phyloP scores from a whole-genome alignment of 2,113 vertebrate genomes.

The Canis aureus region DNA sequence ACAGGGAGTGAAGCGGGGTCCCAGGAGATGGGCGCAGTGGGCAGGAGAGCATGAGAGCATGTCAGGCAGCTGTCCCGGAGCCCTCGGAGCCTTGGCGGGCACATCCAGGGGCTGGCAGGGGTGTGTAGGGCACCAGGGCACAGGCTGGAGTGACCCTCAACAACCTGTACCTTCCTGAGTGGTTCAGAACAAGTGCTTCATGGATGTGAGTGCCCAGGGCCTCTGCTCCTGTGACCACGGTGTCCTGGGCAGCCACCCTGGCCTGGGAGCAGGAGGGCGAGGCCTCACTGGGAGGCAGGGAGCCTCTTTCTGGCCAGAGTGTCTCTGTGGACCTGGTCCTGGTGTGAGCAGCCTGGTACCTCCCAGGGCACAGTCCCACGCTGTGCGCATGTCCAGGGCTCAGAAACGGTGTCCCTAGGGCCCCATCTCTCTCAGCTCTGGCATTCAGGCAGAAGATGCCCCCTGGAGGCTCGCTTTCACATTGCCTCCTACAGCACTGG shows the following conservation, averaged over 20 bases:
- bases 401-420: not conserved
- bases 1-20: not conserved
- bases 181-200: rapidly evolving
- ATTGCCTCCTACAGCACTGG: not conserved
- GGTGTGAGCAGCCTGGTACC: not conserved
- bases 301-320: not conserved
- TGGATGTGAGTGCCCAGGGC: not conserved
- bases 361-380: rapidly evolving
- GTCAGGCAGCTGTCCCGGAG: not conserved
- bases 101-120: not conserved
- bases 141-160: not conserved
- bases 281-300: not conserved
- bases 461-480: not conserved
- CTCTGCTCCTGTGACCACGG: not conserved
- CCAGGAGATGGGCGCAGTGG: not conserved
- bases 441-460: not conserved
- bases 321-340: not conserved
- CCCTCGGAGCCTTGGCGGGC: not conserved
- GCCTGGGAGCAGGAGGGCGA: not conserved
- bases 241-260: not conserved
- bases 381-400: not conserved
- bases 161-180: not conserved
- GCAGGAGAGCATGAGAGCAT: too few species aligned
- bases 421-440: not conserved
- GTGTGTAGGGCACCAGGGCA: too few species aligned